Evolutionary conservation across 2,888 invertebrate species (phyloP).

Genomic region (Tricholauxania praeusta): DNA sequence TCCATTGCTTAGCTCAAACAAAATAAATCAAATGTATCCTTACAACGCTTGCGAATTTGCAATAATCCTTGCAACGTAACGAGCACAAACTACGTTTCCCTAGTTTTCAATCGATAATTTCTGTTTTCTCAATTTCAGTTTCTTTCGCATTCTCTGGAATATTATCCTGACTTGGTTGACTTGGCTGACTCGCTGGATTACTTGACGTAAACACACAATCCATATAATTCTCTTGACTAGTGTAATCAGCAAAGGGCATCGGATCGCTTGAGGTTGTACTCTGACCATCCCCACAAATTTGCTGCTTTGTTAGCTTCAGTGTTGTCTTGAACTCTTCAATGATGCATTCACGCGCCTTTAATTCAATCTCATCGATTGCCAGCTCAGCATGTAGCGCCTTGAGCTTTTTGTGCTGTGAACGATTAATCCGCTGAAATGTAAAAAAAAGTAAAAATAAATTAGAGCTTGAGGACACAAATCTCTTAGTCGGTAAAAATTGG

Average conservation of each 20-base stretch:
- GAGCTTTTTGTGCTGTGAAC: conserved; percentile 56
- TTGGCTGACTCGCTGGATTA: not conserved
- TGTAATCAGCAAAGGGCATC: conserved; percentile 30
- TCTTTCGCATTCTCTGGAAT: not conserved
- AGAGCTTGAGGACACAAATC: not conserved
- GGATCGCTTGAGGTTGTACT: conserved; percentile 29
- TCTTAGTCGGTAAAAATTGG: not conserved
- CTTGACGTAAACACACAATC: conserved; percentile 45
- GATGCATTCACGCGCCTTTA: conserved; percentile 59
- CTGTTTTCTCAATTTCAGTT: no score
- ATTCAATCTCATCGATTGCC: conserved; percentile 62
- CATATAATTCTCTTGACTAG: conserved; percentile 45
- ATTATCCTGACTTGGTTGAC: conserved; percentile 2
- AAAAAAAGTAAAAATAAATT: not conserved
- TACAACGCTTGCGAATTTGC: no score
- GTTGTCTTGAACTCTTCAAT: conserved; percentile 57
- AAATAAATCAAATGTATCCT: no score
- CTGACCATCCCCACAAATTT: conserved; percentile 40
- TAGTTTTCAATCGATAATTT: no score
- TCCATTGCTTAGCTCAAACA: no score
- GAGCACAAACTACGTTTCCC: no score
- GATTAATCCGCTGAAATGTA: conserved; percentile 54
- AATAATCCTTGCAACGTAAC: no score
- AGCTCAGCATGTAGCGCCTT: conserved; percentile 63
- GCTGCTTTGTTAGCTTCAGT: conserved; percentile 47